Base-by-base conservation (phyloP, 2,113 vertebrate species). In the Leiothrix lutea region DNA sequence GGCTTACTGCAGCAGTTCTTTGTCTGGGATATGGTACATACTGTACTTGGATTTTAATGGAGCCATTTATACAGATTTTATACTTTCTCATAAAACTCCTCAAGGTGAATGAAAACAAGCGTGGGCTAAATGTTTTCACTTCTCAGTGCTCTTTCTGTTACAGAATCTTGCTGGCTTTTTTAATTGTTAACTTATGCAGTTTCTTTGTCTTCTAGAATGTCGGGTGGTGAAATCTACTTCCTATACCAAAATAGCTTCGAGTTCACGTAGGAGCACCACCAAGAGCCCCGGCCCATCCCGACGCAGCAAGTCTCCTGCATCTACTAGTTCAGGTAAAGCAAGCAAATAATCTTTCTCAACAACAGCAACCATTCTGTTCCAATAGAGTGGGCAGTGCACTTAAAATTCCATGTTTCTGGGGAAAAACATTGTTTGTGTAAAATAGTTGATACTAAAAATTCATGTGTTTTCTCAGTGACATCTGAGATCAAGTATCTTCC, bases 261-360 rank as follows among this genome's bases (percentile, higher is more conserved):
- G 98, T 42, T 98, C 98, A 31, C 98, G 99, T 82, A 98, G 98
- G 67, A 98, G 98, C 90, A 98, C 98, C 65, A 99, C 98, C 54
- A 99, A 98, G 97, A 97, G 98, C 85, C 98, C 98, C 1, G 99
- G 98, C 29, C 98, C 98, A 15, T 99, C 99, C 21, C 97, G 98
- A 79, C 98, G 99, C 94, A 99, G 99, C 98, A 99, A 99, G 94
- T 99, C 99, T 48, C 99, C 99, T 8, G 99, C 99, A 67, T 99
- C 99, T 25, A 98, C 98, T 70, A 98, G 99, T 96, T 99, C 99
- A 98, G 99, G 99, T 99, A 97, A 97, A 77, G 61, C 25, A 38
- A n/a, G 21, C 6, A 28, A 71, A 31, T 60, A 71, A 40, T 62
- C 35, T 60, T 88, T 80, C 74, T 40, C 86, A 73, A 38, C 12